phyloP scores from a whole-genome alignment of 1,140 invertebrate species.

The Drosophila baimaii region DNA sequence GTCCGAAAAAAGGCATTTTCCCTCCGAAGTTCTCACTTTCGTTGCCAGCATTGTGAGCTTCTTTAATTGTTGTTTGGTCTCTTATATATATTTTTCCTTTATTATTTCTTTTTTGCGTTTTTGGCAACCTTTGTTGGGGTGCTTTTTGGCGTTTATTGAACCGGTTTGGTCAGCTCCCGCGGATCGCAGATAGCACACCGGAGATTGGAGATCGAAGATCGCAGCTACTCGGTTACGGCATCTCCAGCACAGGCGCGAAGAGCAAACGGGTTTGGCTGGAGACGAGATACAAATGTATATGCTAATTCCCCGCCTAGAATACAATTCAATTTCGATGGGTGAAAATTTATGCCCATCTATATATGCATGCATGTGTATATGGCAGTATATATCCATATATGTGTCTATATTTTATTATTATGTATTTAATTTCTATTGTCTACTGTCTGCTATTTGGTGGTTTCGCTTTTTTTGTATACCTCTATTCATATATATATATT shows the following conservation, averaged over 20 bases:
- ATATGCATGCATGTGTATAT: background rate
- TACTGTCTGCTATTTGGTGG: slow-evolving; percentile 34
- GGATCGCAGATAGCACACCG: slow-evolving; percentile 24
- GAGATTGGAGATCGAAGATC: slow-evolving; percentile 26
- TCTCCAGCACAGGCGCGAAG: slow-evolving; percentile 11
- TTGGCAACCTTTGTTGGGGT: slow-evolving; percentile 60
- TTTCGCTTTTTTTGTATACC: slow-evolving; percentile 25
- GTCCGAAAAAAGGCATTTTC: slow-evolving; percentile 47
- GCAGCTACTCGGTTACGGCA: slow-evolving; percentile 59
- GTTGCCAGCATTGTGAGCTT: slow-evolving; percentile 42
- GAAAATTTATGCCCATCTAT: slow-evolving; percentile 49
- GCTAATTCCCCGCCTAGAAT: slow-evolving; percentile 63
- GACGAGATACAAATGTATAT: slow-evolving; percentile 49
- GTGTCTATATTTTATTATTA: slow-evolving; percentile 29
- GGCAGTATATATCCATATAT: slow-evolving; percentile 4
- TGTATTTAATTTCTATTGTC: slow-evolving; percentile 46
- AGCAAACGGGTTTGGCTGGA: slow-evolving; percentile 44
- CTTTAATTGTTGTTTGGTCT: slow-evolving; percentile 32
- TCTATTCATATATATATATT: background rate
- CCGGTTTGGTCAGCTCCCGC: slow-evolving; percentile 69
- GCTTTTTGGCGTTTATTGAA: slow-evolving; percentile 65
- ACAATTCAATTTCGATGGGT: slow-evolving; percentile 56
- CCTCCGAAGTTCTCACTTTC: slow-evolving; percentile 54
- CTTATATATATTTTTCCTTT: slow-evolving; percentile 1
- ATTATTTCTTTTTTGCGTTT: slow-evolving; percentile 35